Base-by-base conservation (phyloP, 2,797 vertebrate species). In the Pampus argenteus region DNA sequence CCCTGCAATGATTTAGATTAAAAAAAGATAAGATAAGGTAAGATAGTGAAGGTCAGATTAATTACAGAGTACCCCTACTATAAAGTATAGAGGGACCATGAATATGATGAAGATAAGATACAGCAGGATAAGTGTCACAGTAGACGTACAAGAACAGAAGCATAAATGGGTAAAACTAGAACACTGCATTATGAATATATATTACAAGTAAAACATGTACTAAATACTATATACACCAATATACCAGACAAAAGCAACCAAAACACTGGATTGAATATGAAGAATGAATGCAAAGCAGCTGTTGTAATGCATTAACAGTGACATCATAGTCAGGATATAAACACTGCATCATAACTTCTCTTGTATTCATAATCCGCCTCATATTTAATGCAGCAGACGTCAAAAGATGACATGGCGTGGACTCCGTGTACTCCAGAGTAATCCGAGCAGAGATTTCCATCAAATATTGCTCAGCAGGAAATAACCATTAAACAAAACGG, bases 401-500 rank as follows among this genome's bases (percentile, higher is more conserved):
- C 45, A 67, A 18, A 23, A 26, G 34, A 38, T 61, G 78, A 51
- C 73, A 49, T 5, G 63, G 9, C 40, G 47, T 54, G 56, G 50
- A 26, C 48, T 58, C 69, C 25, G 57, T 47, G 48, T 74, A 42
- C 62, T 72, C 59, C 56, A 23, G 57, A 61, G 49, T 60, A 67
- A 73, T 63, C 69, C 44, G 2, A 22, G 49, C 54, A 23, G 1
- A 74, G 74, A 73, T 78, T 66, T 13, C 17, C 76, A 81, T 86
- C 81, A 69, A 73, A 77, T 54, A 58, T 52, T 22, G 4, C 76
- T 71, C 55, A 40, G 68, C 67, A 38, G 71, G 68, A 84, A 78
- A 81, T 62, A 77, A 69, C 60, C 61, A 65, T 71, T 71, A 79
- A 83, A 80, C 72, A 70, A 66, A 75, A 59, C 49, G 56, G 56